phyloP scores from a whole-genome alignment of 2,888 invertebrate species.

The Drosophila melanosoma region DNA sequence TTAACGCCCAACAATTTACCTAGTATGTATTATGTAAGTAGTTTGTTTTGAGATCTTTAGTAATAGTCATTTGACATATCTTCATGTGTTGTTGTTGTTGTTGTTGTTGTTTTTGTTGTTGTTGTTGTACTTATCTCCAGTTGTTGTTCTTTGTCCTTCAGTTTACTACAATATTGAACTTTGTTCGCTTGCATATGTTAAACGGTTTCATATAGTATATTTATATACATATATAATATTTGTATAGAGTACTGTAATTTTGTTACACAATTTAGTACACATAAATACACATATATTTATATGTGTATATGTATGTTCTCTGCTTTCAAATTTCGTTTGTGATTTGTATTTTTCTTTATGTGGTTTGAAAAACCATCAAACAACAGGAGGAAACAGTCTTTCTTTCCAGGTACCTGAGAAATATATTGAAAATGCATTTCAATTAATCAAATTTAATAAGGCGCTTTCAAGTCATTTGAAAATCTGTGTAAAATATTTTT shows the following conservation, averaged over 20 bases:
- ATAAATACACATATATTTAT: conserved; percentile 22
- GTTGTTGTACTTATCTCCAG: conserved; percentile 33
- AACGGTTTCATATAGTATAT: conserved; percentile 42
- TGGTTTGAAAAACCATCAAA: conserved; percentile 85
- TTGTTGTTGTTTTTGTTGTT: neutral
- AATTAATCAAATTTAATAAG: conserved; percentile 10
- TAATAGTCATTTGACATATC: conserved; percentile 39
- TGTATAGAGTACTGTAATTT: conserved; percentile 41
- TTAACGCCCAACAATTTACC: conserved; percentile 17
- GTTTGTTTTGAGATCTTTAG: conserved; percentile 26
- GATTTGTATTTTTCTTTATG: conserved; percentile 66
- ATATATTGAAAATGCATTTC: conserved; percentile 52
- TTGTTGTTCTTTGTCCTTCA: conserved; percentile 28
- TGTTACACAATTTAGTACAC: conserved; percentile 49
- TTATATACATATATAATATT: conserved; percentile 29
- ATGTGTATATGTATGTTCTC: conserved; percentile 11
- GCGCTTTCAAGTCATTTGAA: neutral
- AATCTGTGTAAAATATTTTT: neutral
- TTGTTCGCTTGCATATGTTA: conserved; percentile 75
- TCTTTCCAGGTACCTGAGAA: conserved; percentile 85
- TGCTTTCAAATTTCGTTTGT: conserved; percentile 28
- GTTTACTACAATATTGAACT: conserved; percentile 61
- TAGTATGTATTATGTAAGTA: conserved; percentile 6
- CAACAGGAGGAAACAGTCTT: conserved; percentile 86
- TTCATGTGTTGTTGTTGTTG: conserved; percentile 15